Evolutionary conservation across 2,888 invertebrate genomes (phyloP), one percentile per base, ranked within the genome.

Genomic region (Lithophane leautieri): DNA sequence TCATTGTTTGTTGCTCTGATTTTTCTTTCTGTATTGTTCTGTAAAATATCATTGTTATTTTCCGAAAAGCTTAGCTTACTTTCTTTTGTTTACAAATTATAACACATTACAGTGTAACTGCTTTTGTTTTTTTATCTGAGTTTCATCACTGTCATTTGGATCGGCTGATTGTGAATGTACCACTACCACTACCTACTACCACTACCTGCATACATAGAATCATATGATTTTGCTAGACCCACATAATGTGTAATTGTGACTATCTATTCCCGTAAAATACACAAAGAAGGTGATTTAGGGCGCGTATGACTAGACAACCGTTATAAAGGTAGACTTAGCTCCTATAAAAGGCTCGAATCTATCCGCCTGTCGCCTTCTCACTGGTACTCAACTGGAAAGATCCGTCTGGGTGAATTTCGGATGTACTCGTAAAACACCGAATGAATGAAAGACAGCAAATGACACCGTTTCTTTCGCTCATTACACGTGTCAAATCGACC

Each of bases 281-380:
- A 84, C 89, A 84, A 84, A 89, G 84, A 92, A 89, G 89, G 91
- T 87, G 88, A 93, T 92, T 92, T 90, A 92, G 90, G 89, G 88
- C 90, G 89, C 84, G 85, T 89, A 89, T 89, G 90, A 87, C 74
- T 71, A 44, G 80, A 86, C 79, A 85, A 90, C 92, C 91, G 92
- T 92, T 92, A 93, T 79, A 87, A 89, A 89, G 89, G 90, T 90
- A 88, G 87, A 85, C 86, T 85, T 75, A 80, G 79, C 72, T 89
- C 86, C 86, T 90, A 90, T 86, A 85, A 70, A 85, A 80, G 85
- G 86, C 70, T 70, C 25, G 75, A 68, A 75, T 75, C 83, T 78
- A 79, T 79, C 79, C 73, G 80, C 70, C 65, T 78, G 82, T 72
- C 68, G 66, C 67, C 63, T 79, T 77, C 74, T 73, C 77, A 67